Evolutionary conservation across 2,797 vertebrate genomes (phyloP).

Genomic region (Hippopotamyrus pictus): DNA sequence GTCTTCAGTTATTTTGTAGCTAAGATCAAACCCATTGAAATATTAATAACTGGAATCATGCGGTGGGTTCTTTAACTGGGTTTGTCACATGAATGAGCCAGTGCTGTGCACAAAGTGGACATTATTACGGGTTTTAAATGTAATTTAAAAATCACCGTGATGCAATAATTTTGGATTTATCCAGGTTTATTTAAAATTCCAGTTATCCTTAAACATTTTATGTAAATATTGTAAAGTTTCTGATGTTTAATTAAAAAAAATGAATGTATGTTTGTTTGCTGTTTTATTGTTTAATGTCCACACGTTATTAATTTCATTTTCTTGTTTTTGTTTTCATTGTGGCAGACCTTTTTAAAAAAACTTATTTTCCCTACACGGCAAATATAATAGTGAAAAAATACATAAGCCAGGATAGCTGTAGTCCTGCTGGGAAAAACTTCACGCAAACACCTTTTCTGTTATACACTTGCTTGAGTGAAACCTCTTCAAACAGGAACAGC

Average conservation of each 20-base stretch:
- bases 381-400: not conserved
- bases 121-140: not conserved
- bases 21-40: not conserved
- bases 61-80: not conserved
- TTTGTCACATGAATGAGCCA: not conserved
- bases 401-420: not conserved
- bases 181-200: not conserved
- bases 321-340: not conserved
- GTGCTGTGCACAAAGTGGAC: not conserved
- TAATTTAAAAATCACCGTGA: not conserved
- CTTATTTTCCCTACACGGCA: not conserved
- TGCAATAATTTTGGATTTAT: not conserved
- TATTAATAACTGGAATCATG: not conserved
- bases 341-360: not conserved
- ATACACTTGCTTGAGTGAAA: not conserved
- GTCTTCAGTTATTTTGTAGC: not conserved
- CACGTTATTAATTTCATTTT: not conserved
- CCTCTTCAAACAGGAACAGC: not conserved
- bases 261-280: not conserved
- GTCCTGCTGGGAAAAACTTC: not conserved
- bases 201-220: not conserved
- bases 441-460: not conserved
- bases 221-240: not conserved
- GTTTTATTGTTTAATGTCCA: not conserved
- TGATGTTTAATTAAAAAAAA: not conserved